phyloP scores from a whole-genome alignment of 1,140 invertebrate species.

The Lysiphlebus fabarum region DNA sequence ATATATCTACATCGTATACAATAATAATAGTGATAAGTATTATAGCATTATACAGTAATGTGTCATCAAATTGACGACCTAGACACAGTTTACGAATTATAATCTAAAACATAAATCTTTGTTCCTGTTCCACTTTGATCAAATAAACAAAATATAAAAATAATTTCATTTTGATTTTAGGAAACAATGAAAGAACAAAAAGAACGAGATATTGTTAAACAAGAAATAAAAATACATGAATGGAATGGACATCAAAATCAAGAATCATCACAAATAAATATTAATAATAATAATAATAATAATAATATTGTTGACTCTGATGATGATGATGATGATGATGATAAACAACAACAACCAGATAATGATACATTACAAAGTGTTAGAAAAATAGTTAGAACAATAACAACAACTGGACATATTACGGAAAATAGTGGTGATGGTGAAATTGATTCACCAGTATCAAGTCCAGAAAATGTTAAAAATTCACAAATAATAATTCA shows the following conservation, averaged over 20 bases:
- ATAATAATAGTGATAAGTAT: too few species aligned
- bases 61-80: slow-evolving; percentile 26
- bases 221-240: slow-evolving; percentile 45
- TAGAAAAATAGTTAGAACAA: slow-evolving; percentile 59
- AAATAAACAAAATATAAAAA: background rate
- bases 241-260: slow-evolving; percentile 45
- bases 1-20: too few species aligned
- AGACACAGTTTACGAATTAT: slow-evolving; percentile 28
- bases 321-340: background rate
- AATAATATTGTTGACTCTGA: too few species aligned
- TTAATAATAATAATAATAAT: too few species aligned
- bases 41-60: too few species aligned
- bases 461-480: slow-evolving; percentile 29
- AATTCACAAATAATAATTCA: slow-evolving; percentile 36
- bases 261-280: slow-evolving; percentile 33
- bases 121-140: slow-evolving; percentile 36
- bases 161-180: slow-evolving; percentile 30
- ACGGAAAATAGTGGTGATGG: slow-evolving; percentile 51
- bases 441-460: slow-evolving; percentile 41
- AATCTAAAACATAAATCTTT: slow-evolving; percentile 32
- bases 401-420: slow-evolving; percentile 61
- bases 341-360: slow-evolving; percentile 29
- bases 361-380: slow-evolving; percentile 49
- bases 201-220: slow-evolving; percentile 35
- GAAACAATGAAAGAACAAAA: slow-evolving; percentile 47